Evolutionary conservation across 2,113 vertebrate genomes (phyloP).

Genomic region (Lontra canadensis): DNA sequence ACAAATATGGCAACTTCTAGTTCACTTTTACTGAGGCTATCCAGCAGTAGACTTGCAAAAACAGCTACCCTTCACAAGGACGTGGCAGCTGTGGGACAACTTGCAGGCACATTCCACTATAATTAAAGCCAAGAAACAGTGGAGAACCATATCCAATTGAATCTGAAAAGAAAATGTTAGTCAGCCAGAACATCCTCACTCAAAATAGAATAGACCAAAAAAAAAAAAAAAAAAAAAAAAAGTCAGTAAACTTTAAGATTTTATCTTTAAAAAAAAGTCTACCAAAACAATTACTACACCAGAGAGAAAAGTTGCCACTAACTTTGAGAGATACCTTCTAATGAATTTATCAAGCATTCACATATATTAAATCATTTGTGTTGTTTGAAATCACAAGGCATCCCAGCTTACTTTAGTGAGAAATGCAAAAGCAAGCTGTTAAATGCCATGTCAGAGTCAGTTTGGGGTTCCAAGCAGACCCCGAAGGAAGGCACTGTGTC

Average conservation of each 20-base stretch:
- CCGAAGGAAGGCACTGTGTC: accelerated
- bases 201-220: background rate
- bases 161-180: background rate
- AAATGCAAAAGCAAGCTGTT: background rate
- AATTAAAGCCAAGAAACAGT: constrained; percentile 1
- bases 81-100: background rate
- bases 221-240: background rate
- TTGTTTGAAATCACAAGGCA: background rate
- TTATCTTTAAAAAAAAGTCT: background rate
- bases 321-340: background rate
- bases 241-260: background rate
- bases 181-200: background rate
- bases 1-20: background rate
- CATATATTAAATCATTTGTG: background rate
- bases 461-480: background rate
- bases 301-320: background rate
- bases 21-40: background rate
- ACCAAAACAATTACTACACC: background rate
- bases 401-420: background rate
- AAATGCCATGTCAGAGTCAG: background rate
- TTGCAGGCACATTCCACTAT: background rate
- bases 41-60: background rate
- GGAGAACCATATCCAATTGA: background rate
- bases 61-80: background rate
- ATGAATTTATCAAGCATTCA: background rate